phyloP scores from a whole-genome alignment of 2,797 vertebrate genomes.

The Rachycentron canadum region DNA sequence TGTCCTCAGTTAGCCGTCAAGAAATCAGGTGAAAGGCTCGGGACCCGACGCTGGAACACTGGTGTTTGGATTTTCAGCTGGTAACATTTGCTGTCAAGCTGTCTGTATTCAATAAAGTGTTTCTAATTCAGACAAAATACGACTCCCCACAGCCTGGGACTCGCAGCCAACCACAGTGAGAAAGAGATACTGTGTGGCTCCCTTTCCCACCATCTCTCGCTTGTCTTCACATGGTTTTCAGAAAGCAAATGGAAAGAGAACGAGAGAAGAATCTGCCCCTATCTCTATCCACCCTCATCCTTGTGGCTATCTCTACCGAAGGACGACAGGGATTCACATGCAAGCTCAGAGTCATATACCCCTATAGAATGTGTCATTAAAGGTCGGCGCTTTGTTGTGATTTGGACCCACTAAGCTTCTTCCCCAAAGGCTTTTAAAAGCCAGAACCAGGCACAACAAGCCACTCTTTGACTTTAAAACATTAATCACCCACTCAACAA shows the following conservation, averaged over 20 bases:
- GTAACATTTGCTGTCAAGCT: conserved; percentile 60
- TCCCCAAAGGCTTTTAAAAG: conserved; percentile 65
- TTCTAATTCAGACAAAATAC: conserved; percentile 64
- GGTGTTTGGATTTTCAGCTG: conserved; percentile 53
- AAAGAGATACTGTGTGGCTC: conserved; percentile 50
- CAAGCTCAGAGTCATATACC: conserved; percentile 74
- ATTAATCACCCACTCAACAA: conserved; percentile 75
- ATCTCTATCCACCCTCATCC: conserved; percentile 81
- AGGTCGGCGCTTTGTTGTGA: conserved; percentile 66
- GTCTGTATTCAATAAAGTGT: conserved; percentile 54
- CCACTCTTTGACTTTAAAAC: conserved; percentile 63
- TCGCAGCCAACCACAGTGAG: conserved; percentile 36
- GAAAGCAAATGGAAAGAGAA: conserved; percentile 45
- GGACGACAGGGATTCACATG: conserved; percentile 71
- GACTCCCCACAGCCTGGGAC: conserved; percentile 47
- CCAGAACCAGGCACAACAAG: conserved; percentile 67
- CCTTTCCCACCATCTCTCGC: conserved; percentile 32
- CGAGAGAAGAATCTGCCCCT: conserved; percentile 76
- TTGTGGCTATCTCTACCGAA: conserved; percentile 68
- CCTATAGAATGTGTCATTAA: conserved; percentile 75
- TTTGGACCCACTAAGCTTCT: conserved; percentile 51
- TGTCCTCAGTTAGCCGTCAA: conserved; percentile 54
- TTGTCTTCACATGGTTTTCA: conserved; percentile 51
- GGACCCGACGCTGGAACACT: conserved; percentile 24
- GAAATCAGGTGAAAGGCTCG: conserved; percentile 40